Conservation (phyloP, 2,888 invertebrate genomes). For the Agrypnus murinus region DNA sequence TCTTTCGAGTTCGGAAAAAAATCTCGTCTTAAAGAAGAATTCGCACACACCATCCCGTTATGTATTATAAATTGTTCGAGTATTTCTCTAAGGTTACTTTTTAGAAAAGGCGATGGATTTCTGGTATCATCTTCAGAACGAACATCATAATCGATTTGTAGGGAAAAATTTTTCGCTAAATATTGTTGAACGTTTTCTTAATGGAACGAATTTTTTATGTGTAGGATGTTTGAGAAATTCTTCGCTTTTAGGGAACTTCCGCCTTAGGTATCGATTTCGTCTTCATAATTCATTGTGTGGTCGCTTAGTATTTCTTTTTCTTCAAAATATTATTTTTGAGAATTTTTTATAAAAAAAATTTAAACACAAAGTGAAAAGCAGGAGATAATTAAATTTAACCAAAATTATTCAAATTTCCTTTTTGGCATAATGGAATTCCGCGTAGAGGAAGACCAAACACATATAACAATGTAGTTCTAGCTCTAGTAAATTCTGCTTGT, state of each 20-base stretch:
- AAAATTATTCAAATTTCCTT: background rate
- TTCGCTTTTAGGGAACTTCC: background rate
- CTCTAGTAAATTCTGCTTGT: background rate
- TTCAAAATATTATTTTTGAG: background rate
- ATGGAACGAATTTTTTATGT: background rate
- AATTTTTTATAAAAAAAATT: background rate
- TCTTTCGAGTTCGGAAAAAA: background rate
- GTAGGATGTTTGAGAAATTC: background rate
- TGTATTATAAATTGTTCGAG: background rate
- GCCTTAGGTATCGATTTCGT: background rate
- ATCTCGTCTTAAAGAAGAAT: background rate
- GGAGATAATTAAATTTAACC: too few relatives aligned
- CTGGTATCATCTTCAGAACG: background rate
- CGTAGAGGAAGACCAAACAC: too few relatives aligned
- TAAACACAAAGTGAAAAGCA: slow-evolving; percentile 3
- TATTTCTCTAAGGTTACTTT: background rate
- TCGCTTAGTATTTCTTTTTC: background rate
- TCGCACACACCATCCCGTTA: too few relatives aligned
- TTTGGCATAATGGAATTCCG: too few relatives aligned
- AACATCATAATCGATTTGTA: background rate
- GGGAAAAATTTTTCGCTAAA: background rate
- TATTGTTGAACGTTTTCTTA: background rate
- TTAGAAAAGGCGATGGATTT: background rate
- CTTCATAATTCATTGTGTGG: background rate
- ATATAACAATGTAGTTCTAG: too few relatives aligned